A percentile compares a stretch with the other conserved stretches of the same genome.
These are phyloP conservation scores for Larimichthys polyactis DNA, from an alignment of 2,113 vertebrate species.

Conservation along the genomic window DNA sequence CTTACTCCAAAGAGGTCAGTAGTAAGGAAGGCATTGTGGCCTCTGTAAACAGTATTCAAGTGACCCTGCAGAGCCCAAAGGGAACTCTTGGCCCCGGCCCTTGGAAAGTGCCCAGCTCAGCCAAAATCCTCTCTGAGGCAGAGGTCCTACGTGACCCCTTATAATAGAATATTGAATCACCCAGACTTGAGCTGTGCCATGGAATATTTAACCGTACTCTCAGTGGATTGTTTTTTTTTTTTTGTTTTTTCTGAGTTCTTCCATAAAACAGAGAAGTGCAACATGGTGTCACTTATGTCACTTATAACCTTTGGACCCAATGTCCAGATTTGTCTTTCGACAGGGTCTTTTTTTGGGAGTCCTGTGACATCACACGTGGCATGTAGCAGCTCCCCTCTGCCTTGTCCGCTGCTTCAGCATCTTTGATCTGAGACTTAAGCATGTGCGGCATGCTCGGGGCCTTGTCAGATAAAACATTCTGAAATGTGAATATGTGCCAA, in stretches of 20 bases:
- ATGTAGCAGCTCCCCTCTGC: constrained; percentile 73
- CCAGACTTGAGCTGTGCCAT: constrained; percentile 43
- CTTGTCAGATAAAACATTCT: constrained; percentile 54
- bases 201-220: constrained; percentile 39
- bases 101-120: constrained; percentile 90
- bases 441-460: constrained; percentile 60
- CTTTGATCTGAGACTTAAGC: constrained; percentile 42
- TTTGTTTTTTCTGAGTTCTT: constrained; percentile 65
- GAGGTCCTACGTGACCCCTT: constrained; percentile 79
- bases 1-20: constrained; percentile 53
- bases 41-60: constrained; percentile 58
- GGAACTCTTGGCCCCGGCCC: constrained; percentile 85
- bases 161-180: constrained; percentile 61
- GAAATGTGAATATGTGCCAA: constrained; percentile 81
- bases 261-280: constrained; percentile 62
- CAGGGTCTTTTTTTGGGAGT: constrained; percentile 36
- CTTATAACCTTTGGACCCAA: constrained; percentile 32
- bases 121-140: constrained; percentile 82
- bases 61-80: constrained; percentile 77
- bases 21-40: constrained; percentile 18
- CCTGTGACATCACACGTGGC: constrained; percentile 48
- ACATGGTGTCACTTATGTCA: constrained; percentile 33
- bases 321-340: constrained; percentile 43
- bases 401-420: constrained; percentile 65
- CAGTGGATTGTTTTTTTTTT: constrained; percentile 35